Evolutionary conservation across 2,888 invertebrate species (phyloP).

Genomic region (Pomacea canaliculata): DNA sequence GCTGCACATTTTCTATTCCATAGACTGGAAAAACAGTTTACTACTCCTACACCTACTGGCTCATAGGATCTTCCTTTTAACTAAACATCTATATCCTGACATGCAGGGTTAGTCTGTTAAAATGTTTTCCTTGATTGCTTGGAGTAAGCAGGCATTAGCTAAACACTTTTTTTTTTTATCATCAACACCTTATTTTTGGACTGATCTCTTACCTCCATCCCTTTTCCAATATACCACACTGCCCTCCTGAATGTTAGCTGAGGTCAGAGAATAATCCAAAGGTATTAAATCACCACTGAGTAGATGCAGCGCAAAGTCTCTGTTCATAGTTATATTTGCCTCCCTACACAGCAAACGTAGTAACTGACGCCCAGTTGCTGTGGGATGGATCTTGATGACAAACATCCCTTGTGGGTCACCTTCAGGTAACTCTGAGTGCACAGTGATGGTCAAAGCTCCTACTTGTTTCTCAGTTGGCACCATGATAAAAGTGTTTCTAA

Average conservation of each 20-base stretch:
- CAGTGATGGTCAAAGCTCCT: conserved; percentile 43
- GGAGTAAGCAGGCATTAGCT: no score
- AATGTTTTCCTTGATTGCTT: no score
- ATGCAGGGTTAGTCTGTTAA: no score
- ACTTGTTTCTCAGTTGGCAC: conserved; percentile 17
- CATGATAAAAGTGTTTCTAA: background rate
- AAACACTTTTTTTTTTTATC: no score
- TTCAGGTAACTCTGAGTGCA: conserved; percentile 44
- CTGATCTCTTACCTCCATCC: conserved; percentile 45
- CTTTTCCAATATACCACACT: conserved; percentile 58
- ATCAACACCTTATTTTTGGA: no score
- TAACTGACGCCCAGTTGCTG: conserved; percentile 41
- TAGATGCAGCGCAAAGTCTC: conserved; percentile 56
- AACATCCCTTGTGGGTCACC: conserved; percentile 44
- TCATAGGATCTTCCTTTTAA: no score
- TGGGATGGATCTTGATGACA: conserved; percentile 35
- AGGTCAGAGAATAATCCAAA: conserved; percentile 48
- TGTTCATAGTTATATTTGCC: conserved; percentile 42
- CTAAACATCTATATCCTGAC: no score
- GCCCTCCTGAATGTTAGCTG: conserved; percentile 56
- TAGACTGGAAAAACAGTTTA: no score
- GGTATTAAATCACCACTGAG: conserved; percentile 50
- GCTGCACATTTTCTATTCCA: no score
- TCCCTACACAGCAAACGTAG: conserved; percentile 50
- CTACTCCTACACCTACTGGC: no score